A percentile compares a stretch with the other conserved stretches of the same genome.
These are phyloP conservation scores for Mus pahari DNA, from an alignment of 2,113 vertebrate species.

Conservation along the genomic window DNA sequence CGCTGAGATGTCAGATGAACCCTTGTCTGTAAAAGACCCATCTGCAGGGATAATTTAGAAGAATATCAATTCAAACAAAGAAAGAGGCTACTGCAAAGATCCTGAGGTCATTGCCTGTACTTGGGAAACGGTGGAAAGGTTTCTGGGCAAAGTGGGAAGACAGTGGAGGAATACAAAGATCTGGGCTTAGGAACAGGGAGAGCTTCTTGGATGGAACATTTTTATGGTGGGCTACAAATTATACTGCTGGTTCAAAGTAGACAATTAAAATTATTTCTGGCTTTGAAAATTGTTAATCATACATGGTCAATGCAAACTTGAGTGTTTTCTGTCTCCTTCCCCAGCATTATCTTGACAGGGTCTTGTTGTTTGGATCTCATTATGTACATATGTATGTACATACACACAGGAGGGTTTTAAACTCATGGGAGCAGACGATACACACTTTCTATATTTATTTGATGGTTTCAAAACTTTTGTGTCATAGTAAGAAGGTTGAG, in stretches of 20 bases:
- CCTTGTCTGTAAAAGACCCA: not conserved
- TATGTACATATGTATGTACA: not conserved
- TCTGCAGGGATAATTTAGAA: not conserved
- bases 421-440: not conserved
- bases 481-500: not conserved
- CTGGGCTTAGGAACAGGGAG: not conserved
- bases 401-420: not conserved
- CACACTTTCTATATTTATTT: not conserved
- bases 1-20: not conserved
- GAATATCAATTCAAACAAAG: not conserved
- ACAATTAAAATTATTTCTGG: not conserved
- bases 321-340: not conserved
- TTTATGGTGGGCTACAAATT: not conserved
- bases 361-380: not conserved
- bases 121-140: not conserved
- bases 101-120: not conserved
- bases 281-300: constrained; percentile 17
- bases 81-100: not conserved
- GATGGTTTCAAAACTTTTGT: not conserved
- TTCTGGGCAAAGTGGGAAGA: not conserved
- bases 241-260: not conserved
- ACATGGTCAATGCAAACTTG: not conserved
- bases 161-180: not conserved
- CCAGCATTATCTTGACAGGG: not conserved
- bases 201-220: not conserved